Percentiles rank a stretch among this genome's conserved stretches.
These are phyloP conservation scores for Crambe crambe DNA, from an alignment of 37 sponge, comb jelly and placozoan genomes.

Conservation along the genomic window DNA sequence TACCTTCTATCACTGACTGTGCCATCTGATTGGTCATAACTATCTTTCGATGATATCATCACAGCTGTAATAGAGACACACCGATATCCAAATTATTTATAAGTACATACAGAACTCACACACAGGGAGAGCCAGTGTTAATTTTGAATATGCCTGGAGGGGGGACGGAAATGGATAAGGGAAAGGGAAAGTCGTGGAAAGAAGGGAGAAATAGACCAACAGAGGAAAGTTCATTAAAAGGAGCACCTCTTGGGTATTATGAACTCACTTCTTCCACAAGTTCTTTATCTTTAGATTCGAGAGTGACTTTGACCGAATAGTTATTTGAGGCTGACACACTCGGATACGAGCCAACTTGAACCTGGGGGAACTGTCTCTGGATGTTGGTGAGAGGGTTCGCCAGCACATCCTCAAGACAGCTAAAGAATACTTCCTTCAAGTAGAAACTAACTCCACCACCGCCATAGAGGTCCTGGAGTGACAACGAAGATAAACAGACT, in stretches of 20 bases:
- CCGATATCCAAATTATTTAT: neutral
- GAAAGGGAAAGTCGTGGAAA: no score
- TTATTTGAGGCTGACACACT: neutral
- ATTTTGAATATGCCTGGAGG: slow-evolving; percentile 26
- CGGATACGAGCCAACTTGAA: slow-evolving; percentile 86
- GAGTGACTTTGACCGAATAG: slow-evolving; percentile 48
- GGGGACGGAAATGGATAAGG: neutral
- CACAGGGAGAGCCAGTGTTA: slow-evolving; percentile 6
- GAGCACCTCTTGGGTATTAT: neutral
- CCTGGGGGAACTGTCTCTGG: slow-evolving; percentile 43
- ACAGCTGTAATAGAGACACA: slow-evolving; percentile 8
- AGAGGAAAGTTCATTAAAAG: neutral
- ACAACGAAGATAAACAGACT: no score
- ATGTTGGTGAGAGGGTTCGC: slow-evolving; percentile 42
- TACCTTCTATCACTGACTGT: neutral
- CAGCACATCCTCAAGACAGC: slow-evolving; percentile 55
- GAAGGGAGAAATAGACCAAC: no score
- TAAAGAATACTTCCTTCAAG: slow-evolving; percentile 54
- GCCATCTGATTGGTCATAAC: neutral
- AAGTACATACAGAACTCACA: slow-evolving; percentile 9
- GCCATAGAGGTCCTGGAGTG: slow-evolving; percentile 39
- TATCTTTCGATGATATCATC: slow-evolving; percentile 26
- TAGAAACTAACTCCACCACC: slow-evolving; percentile 30
- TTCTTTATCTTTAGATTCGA: slow-evolving; percentile 40
- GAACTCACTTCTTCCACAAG: slow-evolving; percentile 52